These are phyloP conservation scores for Taurulus bubalis DNA, from an alignment of 2,113 vertebrate species.

Conservation along the genomic window DNA sequence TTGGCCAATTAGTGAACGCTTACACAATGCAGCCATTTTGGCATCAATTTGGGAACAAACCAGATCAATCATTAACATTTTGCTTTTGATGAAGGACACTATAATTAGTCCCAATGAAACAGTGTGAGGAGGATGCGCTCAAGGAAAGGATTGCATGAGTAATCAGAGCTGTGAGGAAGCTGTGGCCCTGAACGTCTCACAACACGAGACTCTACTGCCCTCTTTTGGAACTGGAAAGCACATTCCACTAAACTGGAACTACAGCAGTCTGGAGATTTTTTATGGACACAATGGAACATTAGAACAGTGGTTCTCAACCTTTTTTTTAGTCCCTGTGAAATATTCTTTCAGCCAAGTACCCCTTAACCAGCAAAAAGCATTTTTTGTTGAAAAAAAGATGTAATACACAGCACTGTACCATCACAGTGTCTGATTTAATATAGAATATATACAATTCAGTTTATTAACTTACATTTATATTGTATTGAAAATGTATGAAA, in stretches of 20 bases:
- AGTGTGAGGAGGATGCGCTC: slow-evolving; percentile 27
- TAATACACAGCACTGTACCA: too few relatives aligned
- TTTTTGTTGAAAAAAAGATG: too few relatives aligned
- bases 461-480: too few relatives aligned
- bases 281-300: not conserved
- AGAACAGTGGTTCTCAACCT: not conserved
- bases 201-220: slow-evolving; percentile 75
- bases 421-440: too few relatives aligned
- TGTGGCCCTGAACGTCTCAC: not conserved
- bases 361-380: too few relatives aligned
- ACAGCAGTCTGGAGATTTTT: not conserved
- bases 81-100: slow-evolving; percentile 77
- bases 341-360: too few relatives aligned
- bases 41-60: slow-evolving; percentile 71
- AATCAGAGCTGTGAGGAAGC: slow-evolving; percentile 11
- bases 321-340: too few relatives aligned
- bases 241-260: not conserved
- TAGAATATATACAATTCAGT: too few relatives aligned
- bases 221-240: slow-evolving; percentile 54
- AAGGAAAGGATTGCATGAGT: slow-evolving; percentile 28
- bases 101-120: slow-evolving; percentile 86
- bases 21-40: slow-evolving; percentile 59
- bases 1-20: slow-evolving; percentile 60
- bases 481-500: too few relatives aligned
- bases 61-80: slow-evolving; percentile 81